Percentiles rank a stretch among this genome's conserved stretches.
Conservation (phyloP, 1,140 invertebrate genomes). For the Cryptotermes secundus region DNA sequence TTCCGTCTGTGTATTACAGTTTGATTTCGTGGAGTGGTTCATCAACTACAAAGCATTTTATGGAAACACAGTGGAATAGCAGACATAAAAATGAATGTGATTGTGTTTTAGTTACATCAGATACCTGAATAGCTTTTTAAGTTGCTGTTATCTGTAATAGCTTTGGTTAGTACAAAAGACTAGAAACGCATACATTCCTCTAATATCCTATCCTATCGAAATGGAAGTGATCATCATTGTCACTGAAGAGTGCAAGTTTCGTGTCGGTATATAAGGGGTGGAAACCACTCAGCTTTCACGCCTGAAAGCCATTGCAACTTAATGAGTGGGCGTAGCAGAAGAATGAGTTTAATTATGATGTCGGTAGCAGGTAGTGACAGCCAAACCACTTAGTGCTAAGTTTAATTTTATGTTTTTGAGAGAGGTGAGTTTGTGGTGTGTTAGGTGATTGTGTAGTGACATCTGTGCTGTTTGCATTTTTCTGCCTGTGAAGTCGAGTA, state of each 20-base stretch:
- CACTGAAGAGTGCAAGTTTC: background rate
- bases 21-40: background rate
- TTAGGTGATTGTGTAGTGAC: no score
- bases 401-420: no score
- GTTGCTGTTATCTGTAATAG: background rate
- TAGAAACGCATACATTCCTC: background rate
- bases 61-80: background rate
- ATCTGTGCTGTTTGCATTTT: no score
- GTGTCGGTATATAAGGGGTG: background rate
- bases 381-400: no score
- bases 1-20: background rate
- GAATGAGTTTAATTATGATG: background rate
- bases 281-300: no score
- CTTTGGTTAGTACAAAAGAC: background rate
- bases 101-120: background rate
- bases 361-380: background rate
- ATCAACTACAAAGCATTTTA: constrained; percentile 13
- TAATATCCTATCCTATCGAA: background rate
- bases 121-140: background rate
- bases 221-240: background rate
- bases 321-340: background rate
- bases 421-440: no score
- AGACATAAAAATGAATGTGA: background rate
- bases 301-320: background rate
- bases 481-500: no score